A percentile compares a stretch with the other conserved stretches of the same genome.
Conservation (phyloP, 2,888 invertebrate genomes). For the Chymomyza fuscimana region DNA sequence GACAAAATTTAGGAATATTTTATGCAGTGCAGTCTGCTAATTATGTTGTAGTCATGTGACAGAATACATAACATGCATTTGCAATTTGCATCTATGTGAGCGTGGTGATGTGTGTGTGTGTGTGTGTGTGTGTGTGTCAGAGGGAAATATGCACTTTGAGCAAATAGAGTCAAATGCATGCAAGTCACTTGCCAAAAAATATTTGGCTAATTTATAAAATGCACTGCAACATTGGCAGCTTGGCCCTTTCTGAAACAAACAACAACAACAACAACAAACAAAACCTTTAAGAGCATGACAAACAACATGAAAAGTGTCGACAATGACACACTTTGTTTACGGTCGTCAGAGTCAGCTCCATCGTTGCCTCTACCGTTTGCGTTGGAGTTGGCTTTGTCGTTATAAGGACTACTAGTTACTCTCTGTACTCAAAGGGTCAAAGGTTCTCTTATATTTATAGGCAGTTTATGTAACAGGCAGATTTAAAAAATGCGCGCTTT, state of each 20-base stretch:
- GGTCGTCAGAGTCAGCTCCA: background rate
- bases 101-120: background rate
- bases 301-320: constrained; percentile 44
- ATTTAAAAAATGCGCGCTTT: no score
- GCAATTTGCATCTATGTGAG: constrained; percentile 1
- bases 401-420: no score
- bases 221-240: background rate
- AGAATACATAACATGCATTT: constrained; percentile 9
- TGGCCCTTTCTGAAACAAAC: background rate
- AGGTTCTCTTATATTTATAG: no score
- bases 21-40: constrained; percentile 50
- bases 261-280: background rate
- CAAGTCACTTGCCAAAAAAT: constrained; percentile 46
- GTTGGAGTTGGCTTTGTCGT: background rate
- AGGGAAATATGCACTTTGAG: background rate
- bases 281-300: constrained; percentile 40
- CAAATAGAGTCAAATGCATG: background rate
- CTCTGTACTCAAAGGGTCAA: no score
- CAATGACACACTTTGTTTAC: constrained; percentile 11
- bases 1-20: constrained; percentile 43
- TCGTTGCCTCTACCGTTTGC: background rate
- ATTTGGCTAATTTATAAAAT: constrained; percentile 58
- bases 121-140: background rate
- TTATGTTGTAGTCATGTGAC: constrained; percentile 36
- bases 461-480: no score